Conservation (phyloP, 1,140 invertebrate species). For the Scaptodrosophila lebanonensis region DNA sequence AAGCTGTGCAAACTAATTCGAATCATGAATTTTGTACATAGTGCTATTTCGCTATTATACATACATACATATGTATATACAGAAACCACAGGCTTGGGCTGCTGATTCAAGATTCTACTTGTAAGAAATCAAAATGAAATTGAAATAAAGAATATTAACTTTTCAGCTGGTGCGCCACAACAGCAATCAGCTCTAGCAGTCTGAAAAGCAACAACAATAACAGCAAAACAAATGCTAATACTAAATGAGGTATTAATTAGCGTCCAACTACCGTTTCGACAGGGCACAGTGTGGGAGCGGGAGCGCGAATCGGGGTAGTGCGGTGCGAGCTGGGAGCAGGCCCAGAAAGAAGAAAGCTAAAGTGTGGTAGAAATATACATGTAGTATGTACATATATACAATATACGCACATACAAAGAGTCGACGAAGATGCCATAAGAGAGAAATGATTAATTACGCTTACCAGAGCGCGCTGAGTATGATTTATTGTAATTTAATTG, state of each 20-base stretch:
- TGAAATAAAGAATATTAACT: no score
- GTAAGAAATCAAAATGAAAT: no score
- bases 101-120: no score
- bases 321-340: constrained; percentile 11
- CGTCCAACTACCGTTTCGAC: constrained; percentile 49
- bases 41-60: no score
- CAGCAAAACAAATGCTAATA: constrained; percentile 28
- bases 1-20: no score
- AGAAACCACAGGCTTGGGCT: no score
- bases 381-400: constrained; percentile 30
- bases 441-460: constrained; percentile 69
- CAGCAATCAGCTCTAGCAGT: constrained; percentile 24
- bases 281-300: background rate
- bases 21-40: no score
- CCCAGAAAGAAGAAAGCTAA: constrained; percentile 17
- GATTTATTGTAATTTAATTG: constrained; percentile 76
- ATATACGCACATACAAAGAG: background rate
- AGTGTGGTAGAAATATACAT: constrained; percentile 13
- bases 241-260: constrained; percentile 73
- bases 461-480: constrained; percentile 54
- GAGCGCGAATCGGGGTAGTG: constrained; percentile 13
- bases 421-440: background rate
- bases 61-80: no score
- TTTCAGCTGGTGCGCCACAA: no score
- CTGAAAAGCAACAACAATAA: constrained; percentile 20